Percentiles rank a stretch among this genome's conserved stretches.
Conservation (phyloP, 2,113 vertebrate species). For the Columbina picui region DNA sequence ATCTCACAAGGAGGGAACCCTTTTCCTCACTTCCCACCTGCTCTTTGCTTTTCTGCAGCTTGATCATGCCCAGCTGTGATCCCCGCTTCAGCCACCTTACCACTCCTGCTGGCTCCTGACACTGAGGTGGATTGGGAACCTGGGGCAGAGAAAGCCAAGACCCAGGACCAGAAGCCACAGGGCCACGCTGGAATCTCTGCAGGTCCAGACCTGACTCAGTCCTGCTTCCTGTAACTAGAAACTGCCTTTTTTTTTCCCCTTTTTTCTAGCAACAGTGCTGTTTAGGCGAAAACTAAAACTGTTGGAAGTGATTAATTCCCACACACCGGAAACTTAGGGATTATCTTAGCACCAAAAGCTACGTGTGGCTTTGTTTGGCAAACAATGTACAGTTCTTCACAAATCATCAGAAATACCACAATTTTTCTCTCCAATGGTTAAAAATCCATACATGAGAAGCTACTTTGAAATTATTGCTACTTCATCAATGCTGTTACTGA, state of each 20-base stretch:
- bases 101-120: background rate
- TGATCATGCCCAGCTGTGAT: accelerated
- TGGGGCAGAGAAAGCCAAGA: background rate
- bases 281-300: background rate
- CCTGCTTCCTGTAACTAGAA: background rate
- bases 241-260: background rate
- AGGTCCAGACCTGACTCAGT: background rate
- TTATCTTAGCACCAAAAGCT: background rate
- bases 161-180: background rate
- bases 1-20: background rate
- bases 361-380: background rate
- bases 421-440: background rate
- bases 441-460: background rate
- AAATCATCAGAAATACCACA: background rate
- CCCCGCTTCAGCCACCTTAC: background rate
- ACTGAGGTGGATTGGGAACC: accelerated
- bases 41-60: background rate
- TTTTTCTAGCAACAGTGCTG: background rate
- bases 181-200: background rate
- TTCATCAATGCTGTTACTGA: background rate
- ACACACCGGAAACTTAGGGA: background rate
- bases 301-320: background rate
- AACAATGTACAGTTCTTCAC: background rate
- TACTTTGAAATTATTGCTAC: background rate
- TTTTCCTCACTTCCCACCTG: background rate